These are phyloP conservation scores for Regulus satrapa DNA, from an alignment of 2,113 vertebrate species.

Conservation along the genomic window DNA sequence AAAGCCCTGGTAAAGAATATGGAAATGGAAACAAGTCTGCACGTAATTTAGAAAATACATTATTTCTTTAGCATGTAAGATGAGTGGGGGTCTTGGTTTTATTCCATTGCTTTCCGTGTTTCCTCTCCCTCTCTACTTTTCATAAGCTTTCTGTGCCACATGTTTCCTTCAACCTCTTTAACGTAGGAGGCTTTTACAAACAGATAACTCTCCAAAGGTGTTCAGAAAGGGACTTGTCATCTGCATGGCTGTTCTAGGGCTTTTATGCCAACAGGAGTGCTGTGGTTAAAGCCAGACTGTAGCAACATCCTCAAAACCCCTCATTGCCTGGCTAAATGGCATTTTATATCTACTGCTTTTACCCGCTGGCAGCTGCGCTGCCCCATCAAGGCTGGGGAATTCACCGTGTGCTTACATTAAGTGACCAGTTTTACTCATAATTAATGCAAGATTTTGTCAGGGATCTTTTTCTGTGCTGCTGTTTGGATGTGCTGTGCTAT, in stretches of 20 bases:
- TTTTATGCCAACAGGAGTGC: not conserved
- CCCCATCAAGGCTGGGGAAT: not conserved
- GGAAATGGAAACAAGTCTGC: constrained; percentile 64
- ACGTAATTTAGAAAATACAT: constrained; percentile 69
- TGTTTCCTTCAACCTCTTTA: constrained; percentile 11
- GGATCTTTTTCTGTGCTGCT: not conserved
- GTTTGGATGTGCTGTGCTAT: not conserved
- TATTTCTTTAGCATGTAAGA: constrained; percentile 52
- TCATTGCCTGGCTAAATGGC: not conserved
- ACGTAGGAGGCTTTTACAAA: not conserved
- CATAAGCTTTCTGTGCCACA: not conserved
- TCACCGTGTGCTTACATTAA: not conserved
- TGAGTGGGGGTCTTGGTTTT: constrained; percentile 22
- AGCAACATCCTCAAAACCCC: not conserved
- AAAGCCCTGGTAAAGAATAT: constrained; percentile 57
- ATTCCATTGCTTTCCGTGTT: constrained; percentile 42
- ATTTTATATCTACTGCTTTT: not conserved
- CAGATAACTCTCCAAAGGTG: not conserved
- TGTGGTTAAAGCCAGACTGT: not conserved
- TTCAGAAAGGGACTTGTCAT: not conserved
- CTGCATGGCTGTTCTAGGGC: not conserved
- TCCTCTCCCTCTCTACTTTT: not conserved
- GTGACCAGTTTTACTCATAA: not conserved
- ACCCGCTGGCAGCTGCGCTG: not conserved
- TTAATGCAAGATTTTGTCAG: not conserved